phyloP scores from a whole-genome alignment of 2,797 vertebrate species.

The Scomberomorus guttatus region DNA sequence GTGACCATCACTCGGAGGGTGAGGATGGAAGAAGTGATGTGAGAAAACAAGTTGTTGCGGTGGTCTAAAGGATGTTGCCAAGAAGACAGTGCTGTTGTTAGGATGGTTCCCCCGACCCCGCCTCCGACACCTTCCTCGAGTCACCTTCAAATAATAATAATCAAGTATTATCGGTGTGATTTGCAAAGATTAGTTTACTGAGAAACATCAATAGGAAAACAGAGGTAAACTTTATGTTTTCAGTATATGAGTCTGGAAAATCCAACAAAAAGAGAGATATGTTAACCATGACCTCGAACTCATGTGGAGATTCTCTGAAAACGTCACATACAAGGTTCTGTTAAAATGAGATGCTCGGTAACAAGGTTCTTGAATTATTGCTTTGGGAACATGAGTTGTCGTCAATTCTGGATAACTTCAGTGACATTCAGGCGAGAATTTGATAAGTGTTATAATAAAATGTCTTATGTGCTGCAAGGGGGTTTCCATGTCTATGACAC shows the following conservation, averaged over 20 bases:
- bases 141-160: constrained; percentile 10
- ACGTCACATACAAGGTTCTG: neutral
- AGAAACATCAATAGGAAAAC: neutral
- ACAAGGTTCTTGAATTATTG: constrained; percentile 1
- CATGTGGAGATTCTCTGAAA: constrained; percentile 6
- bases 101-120: neutral
- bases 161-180: neutral
- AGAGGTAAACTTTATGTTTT: neutral
- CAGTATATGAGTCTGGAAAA: neutral
- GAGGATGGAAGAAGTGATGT: constrained; percentile 62
- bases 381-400: neutral
- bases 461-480: neutral
- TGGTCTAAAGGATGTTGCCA: constrained; percentile 40
- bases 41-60: constrained; percentile 50
- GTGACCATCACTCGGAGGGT: constrained; percentile 72
- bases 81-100: constrained; percentile 23
- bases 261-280: neutral
- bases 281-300: neutral
- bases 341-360: neutral
- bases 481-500: neutral
- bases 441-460: constrained; percentile 8
- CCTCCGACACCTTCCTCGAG: neutral
- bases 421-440: constrained; percentile 24
- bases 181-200: neutral
- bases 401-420: constrained; percentile 2